Evolutionary conservation across 2,888 invertebrate genomes (phyloP), one percentile per base, ranked within the genome.

Genomic region (Subacronicta megacephala): DNA sequence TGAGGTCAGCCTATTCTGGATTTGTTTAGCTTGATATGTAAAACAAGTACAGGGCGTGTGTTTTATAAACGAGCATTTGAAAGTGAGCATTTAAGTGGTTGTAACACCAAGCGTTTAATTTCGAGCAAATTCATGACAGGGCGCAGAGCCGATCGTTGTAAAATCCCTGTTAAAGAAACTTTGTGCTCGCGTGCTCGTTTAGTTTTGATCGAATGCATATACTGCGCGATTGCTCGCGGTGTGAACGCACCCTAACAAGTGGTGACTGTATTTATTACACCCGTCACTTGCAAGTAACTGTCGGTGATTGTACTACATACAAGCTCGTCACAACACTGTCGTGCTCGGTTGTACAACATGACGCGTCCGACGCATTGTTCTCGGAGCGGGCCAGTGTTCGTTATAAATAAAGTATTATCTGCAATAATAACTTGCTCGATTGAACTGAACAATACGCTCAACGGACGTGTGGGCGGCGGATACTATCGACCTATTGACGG

Each of bases 371-470:
- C 42, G 58, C 84, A 86, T 81, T 86, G 88, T 87, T 83, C 82
- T 77, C 23, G 72, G 62, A 54, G 73, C 74, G 64, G 67, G 50
- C 40, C 58, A 52, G 76, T 84, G 82, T 73, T 77, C 65, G 67
- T 73, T 75, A 89, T 90, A 90, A 90, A 88, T 88, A 89, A 88
- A 84, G 84, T 82, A 87, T 86, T 91, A 91, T 91, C 91, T 88
- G 83, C 83, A 90, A 90, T 91, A 90, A 91, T 90, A 91, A 91
- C 87, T 91, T 77, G 80, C 80, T 82, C 83, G 86, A 90, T 90
- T 88, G 88, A 87, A 78, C 81, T 55, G 84, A 90, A 92, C 91
- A 92, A 92, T 92, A 89, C 87, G 74, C 72, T 72, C 64, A 73
- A 77, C 77, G 80, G 81, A 82, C 82, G 85, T 81, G 90, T 91